A percentile compares a stretch with the other conserved stretches of the same genome.
Conservation (phyloP, 2,888 invertebrate species). For the Lasioglossum calceatum region DNA sequence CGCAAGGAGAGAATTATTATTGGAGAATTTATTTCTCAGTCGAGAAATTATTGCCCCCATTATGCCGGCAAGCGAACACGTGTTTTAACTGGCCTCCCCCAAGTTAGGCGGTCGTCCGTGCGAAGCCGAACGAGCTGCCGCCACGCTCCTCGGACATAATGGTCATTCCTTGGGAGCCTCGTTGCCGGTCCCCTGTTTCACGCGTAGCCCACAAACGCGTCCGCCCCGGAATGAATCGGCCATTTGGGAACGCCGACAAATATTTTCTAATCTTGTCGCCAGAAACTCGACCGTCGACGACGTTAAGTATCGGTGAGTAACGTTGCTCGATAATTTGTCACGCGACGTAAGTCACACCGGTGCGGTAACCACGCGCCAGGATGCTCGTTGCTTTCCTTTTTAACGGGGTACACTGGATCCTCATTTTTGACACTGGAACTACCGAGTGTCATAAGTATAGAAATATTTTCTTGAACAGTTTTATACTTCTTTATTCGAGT, state of each 20-base stretch:
- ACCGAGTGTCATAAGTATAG: not conserved
- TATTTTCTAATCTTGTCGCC: slow-evolving; percentile 39
- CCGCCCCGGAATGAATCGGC: slow-evolving; percentile 28
- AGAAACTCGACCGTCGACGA: slow-evolving; percentile 26
- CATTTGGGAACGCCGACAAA: slow-evolving; percentile 13
- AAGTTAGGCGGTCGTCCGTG: slow-evolving; percentile 67
- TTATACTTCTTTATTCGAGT: not conserved
- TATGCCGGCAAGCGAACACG: slow-evolving; percentile 79
- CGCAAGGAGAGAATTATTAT: slow-evolving; percentile 80
- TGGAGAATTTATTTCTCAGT: slow-evolving; percentile 81
- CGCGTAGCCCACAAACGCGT: slow-evolving; percentile 1
- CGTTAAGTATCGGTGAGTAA: slow-evolving; percentile 31
- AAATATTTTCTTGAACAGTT: not conserved
- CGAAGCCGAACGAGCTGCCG: slow-evolving; percentile 50
- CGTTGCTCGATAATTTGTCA: slow-evolving; percentile 8
- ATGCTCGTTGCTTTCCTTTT: not conserved
- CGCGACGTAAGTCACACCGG: slow-evolving; percentile 1
- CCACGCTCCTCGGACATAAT: slow-evolving; percentile 61
- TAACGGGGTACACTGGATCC: not conserved
- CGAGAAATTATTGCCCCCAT: slow-evolving; percentile 80
- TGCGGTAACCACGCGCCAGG: not conserved
- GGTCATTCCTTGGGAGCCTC: slow-evolving; percentile 66
- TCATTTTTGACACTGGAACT: not conserved
- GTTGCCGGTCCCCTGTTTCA: slow-evolving; percentile 5
- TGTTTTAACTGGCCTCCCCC: slow-evolving; percentile 76